These are phyloP conservation scores for Artemisiospiza belli DNA, from an alignment of 2,113 vertebrate species.

Conservation along the genomic window DNA sequence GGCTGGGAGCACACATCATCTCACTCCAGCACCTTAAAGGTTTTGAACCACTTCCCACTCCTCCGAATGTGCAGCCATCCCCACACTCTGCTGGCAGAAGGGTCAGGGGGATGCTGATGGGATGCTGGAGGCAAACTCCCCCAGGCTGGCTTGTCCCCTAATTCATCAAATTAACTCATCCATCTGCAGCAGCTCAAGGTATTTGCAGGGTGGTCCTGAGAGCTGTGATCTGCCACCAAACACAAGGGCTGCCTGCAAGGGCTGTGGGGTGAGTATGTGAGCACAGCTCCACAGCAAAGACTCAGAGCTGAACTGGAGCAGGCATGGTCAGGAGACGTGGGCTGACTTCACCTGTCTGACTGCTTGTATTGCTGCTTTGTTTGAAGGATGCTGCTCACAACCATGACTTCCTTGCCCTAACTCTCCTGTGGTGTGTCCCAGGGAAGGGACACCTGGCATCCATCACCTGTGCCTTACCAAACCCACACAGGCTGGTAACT, in stretches of 20 bases:
- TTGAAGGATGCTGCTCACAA: not conserved
- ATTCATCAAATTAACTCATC: not conserved
- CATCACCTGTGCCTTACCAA: not conserved
- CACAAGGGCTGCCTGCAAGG: not conserved
- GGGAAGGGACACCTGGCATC: not conserved
- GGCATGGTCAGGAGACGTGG: not conserved
- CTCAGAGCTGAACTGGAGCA: not conserved
- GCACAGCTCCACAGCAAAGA: fast-evolving
- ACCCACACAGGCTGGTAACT: not conserved
- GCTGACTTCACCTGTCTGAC: not conserved
- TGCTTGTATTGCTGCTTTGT: fast-evolving
- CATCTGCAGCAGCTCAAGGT: not conserved
- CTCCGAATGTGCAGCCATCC: not conserved
- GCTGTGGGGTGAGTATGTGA: not conserved
- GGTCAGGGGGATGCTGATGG: not conserved
- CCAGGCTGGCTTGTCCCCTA: not conserved
- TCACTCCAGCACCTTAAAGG: not conserved
- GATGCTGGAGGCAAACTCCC: not conserved
- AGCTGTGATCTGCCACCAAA: not conserved
- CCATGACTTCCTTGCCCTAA: not conserved
- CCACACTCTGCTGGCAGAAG: not conserved
- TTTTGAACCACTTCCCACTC: not conserved
- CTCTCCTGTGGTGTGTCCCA: not conserved
- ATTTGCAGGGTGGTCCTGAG: not conserved
- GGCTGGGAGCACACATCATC: not conserved